These are phyloP conservation scores for Aeoliscus strigatus DNA, from an alignment of 2,797 vertebrate species.

Conservation along the genomic window DNA sequence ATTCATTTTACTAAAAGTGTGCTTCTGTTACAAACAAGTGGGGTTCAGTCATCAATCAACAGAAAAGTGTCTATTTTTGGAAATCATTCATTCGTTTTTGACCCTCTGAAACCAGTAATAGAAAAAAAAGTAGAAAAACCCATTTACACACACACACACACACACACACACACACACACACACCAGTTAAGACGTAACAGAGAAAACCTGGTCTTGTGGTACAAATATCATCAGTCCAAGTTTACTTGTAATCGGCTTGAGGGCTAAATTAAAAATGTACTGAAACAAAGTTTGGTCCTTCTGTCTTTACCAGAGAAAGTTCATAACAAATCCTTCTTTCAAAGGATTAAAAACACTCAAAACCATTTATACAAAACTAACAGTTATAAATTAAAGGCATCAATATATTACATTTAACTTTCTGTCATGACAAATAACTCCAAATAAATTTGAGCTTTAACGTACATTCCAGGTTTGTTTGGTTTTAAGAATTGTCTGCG, in stretches of 20 bases:
- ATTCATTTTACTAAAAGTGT: conserved; percentile 13
- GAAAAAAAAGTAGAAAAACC: too few species aligned
- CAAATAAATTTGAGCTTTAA: conserved; percentile 24
- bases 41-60: conserved; percentile 16
- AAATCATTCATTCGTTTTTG: conserved; percentile 1
- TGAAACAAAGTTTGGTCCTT: conserved; percentile 6
- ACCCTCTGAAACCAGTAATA: conserved; percentile 2
- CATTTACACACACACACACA: conserved; percentile 10
- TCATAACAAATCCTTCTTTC: conserved; percentile 13
- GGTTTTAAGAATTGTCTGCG: conserved; percentile 23
- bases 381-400: conserved; percentile 59
- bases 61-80: conserved; percentile 33
- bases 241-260: conserved; percentile 9
- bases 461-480: conserved; percentile 56
- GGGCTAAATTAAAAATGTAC: conserved; percentile 3
- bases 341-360: not conserved
- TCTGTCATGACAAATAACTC: conserved; percentile 12
- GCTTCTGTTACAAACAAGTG: conserved; percentile 17
- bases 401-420: conserved; percentile 44
- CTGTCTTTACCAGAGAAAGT: conserved; percentile 22
- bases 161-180: conserved; percentile 18
- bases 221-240: not conserved
- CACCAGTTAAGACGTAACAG: conserved; percentile 18
- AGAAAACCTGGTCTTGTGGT: conserved; percentile 5
- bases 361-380: conserved; percentile 3